Evolutionary conservation across 2,113 vertebrate genomes (phyloP).

Genomic region (Dicaeum eximium): DNA sequence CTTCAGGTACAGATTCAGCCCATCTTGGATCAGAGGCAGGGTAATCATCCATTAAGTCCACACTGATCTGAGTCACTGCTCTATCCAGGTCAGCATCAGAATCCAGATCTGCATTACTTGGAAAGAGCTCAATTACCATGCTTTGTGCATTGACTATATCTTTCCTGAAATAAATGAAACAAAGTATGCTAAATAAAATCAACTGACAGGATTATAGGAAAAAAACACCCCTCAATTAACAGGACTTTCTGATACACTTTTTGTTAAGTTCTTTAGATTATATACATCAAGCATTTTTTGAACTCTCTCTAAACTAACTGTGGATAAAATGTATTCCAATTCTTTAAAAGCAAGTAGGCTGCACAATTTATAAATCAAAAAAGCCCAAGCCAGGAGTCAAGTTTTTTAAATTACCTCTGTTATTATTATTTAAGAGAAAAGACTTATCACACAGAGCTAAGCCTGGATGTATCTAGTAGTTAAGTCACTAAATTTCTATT

Average conservation of each 20-base stretch:
- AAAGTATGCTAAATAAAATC: neutral
- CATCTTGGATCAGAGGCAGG: conserved; percentile 95
- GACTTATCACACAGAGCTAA: neutral
- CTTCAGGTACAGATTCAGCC: conserved; percentile 94
- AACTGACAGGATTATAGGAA: neutral
- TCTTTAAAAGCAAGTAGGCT: neutral
- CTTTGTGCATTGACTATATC: conserved; percentile 84
- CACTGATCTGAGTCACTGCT: conserved; percentile 84
- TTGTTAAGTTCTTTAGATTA: neutral
- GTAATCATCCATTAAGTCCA: conserved; percentile 93
- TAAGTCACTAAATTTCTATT: neutral
- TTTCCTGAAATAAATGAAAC: conserved; percentile 74
- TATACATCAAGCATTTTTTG: neutral
- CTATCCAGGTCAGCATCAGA: conserved; percentile 80
- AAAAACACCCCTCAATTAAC: neutral
- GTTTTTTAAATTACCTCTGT: neutral
- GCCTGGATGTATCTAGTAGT: neutral
- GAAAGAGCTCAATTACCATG: conserved; percentile 84
- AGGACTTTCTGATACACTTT: neutral
- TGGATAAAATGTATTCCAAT: neutral
- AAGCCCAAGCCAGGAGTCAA: neutral
- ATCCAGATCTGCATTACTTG: conserved; percentile 67
- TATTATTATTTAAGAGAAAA: neutral
- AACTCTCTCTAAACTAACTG: neutral
- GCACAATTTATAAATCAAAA: neutral